These are phyloP conservation scores for Leucoma salicis DNA, from an alignment of 2,888 invertebrate species.

Conservation along the genomic window DNA sequence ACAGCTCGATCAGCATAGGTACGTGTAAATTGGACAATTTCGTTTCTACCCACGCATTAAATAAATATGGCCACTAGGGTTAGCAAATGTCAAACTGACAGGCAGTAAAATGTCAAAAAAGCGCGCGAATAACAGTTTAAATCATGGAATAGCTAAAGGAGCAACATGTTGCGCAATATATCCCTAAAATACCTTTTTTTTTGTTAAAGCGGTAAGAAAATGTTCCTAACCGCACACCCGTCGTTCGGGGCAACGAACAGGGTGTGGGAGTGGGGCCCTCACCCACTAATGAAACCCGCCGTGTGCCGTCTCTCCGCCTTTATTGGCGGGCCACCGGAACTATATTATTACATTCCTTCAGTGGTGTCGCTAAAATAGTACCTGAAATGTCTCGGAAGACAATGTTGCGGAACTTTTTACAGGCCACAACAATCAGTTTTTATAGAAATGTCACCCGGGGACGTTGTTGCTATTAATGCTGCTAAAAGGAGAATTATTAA, in stretches of 20 bases:
- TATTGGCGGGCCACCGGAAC: too few species aligned
- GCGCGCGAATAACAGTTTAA: too few species aligned
- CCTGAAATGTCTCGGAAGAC: conserved; percentile 11
- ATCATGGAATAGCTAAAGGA: too few species aligned
- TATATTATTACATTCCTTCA: too few species aligned
- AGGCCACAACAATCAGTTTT: conserved; percentile 16
- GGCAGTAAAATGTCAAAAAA: too few species aligned
- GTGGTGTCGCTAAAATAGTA: neutral
- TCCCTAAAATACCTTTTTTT: neutral
- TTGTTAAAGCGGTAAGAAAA: too few species aligned
- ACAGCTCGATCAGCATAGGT: conserved; percentile 13
- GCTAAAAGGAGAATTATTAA: conserved; percentile 20
- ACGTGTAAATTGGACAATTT: conserved; percentile 35
- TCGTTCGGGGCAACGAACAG: too few species aligned
- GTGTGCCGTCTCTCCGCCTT: too few species aligned
- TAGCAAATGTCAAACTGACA: conserved; percentile 13
- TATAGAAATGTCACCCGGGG: conserved; percentile 22
- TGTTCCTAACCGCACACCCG: too few species aligned
- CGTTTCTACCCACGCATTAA: conserved; percentile 11
- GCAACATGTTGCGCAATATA: conserved; percentile 1
- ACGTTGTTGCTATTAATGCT: conserved; percentile 18
- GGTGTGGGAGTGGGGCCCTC: too few species aligned
- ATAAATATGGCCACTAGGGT: conserved; percentile 13
- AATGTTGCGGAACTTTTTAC: too few species aligned
- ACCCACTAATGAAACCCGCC: too few species aligned